Evolutionary conservation across 2,797 vertebrate species (phyloP), one percentile per base, ranked within the genome.

Genomic region (Anabacerthia variegaticeps): DNA sequence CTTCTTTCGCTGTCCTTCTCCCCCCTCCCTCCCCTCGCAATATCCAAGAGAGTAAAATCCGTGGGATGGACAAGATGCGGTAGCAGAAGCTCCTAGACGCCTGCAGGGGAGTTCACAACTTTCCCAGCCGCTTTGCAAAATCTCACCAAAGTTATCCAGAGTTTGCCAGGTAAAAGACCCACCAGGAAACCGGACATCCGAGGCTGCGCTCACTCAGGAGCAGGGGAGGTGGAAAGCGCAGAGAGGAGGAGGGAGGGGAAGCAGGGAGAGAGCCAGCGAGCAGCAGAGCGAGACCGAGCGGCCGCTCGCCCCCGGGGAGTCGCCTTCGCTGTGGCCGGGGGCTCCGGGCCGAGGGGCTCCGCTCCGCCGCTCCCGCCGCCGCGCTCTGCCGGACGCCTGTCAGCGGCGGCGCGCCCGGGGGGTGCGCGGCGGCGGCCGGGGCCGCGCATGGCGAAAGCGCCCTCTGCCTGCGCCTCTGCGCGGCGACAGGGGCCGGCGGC

Each of bases 171-270:
- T 96, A 90, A 66, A 75, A 91, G 96, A 83, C 37, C 93, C 93
- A 95, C 96, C 97, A 96, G 97, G 96, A 97, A 97, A 93, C 96
- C 97, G 97, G 97, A 97, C 97, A 95, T 97, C 98, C 97, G 97
- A 97, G 96, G 92, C 95, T 36, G 93, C 93, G 85, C 93, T 91
- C 95, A 18, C 84, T 66, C 84, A 9, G 93, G 93, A 86, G 96
- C 92, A 54, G 86, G 82, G 94, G 93, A 96, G 97, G 86, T 95
- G 84, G 88, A 80, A 93, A 87, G 95, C 85, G 44, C 89, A 65
- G 63, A 69, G 72, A 76, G 62, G 55, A 69, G 37, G 20, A 34
- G 21, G 43, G 51, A 34, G 54, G 37, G 48, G 18, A 66, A 27
- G 58, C 36, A 41, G 20, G 5, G 23, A 27, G 23, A 9, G 32